Evolutionary conservation across 2,888 invertebrate species (phyloP).

Genomic region (Tachystola acroxantha): DNA sequence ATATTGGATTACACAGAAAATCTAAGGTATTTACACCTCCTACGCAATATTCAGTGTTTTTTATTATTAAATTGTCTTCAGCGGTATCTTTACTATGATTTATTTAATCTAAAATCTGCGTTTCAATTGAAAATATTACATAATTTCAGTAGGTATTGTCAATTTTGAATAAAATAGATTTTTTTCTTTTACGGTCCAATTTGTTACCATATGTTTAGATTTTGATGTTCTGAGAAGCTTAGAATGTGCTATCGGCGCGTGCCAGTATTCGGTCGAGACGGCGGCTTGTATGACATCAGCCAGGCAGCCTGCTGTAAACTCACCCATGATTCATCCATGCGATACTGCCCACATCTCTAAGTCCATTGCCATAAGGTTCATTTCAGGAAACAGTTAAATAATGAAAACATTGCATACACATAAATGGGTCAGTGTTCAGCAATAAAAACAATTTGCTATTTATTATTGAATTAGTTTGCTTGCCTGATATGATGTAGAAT

Average conservation of each 20-base stretch:
- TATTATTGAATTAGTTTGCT: not conserved
- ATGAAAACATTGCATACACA: slow-evolving; percentile 8
- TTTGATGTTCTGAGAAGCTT: slow-evolving; percentile 38
- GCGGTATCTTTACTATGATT: slow-evolving; percentile 15
- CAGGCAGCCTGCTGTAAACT: slow-evolving; percentile 55
- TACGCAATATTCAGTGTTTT: slow-evolving; percentile 45
- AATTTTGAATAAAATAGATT: slow-evolving; percentile 23
- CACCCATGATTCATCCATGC: slow-evolving; percentile 54
- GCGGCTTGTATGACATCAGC: slow-evolving; percentile 66
- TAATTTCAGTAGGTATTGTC: slow-evolving; percentile 43
- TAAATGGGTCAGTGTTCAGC: slow-evolving; percentile 25
- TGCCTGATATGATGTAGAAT: too few species aligned
- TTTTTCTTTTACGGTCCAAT: slow-evolving; percentile 1
- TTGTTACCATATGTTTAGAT: slow-evolving; percentile 23
- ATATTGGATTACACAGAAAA: slow-evolving; percentile 77
- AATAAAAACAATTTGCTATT: slow-evolving; percentile 15
- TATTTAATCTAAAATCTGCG: slow-evolving; percentile 12
- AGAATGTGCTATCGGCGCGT: slow-evolving; percentile 28
- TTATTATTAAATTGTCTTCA: slow-evolving; percentile 23
- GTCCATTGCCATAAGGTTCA: slow-evolving; percentile 20
- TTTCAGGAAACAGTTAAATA: slow-evolving; percentile 6
- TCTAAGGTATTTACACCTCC: slow-evolving; percentile 70
- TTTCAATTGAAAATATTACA: slow-evolving; percentile 54
- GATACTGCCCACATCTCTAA: slow-evolving; percentile 18
- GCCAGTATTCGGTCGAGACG: slow-evolving; percentile 7